Conservation (phyloP, 1,140 invertebrate species). For the Drosophila nigromelanica region DNA sequence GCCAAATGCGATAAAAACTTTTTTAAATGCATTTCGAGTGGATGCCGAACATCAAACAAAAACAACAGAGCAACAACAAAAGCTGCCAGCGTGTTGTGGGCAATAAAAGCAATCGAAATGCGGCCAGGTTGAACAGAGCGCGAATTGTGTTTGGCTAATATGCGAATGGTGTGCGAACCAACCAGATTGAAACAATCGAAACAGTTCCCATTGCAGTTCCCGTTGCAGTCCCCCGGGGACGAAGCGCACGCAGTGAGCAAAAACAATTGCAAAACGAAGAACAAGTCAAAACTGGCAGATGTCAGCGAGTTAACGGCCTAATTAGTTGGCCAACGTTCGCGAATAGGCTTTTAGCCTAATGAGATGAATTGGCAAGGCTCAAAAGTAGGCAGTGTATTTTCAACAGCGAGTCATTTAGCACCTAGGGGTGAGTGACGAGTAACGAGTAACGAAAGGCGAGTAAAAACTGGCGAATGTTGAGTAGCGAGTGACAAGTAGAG, state of each 20-base stretch:
- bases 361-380: slow-evolving; percentile 22
- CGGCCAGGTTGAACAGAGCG: slow-evolving; percentile 21
- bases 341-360: slow-evolving; percentile 69
- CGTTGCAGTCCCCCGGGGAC: slow-evolving; percentile 45
- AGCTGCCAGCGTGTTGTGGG: slow-evolving; percentile 19
- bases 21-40: slow-evolving; percentile 76
- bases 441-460: too few relatives aligned
- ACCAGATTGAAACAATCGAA: not conserved
- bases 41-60: slow-evolving; percentile 73
- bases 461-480: too few relatives aligned
- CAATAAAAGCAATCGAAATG: slow-evolving; percentile 58
- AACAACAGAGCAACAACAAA: slow-evolving; percentile 65
- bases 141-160: slow-evolving; percentile 29
- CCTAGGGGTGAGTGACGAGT: not conserved
- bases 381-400: slow-evolving; percentile 1
- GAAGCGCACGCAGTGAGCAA: slow-evolving; percentile 57
- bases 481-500: too few relatives aligned
- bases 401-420: not conserved
- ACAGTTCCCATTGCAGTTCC: not conserved
- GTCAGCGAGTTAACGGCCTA: slow-evolving; percentile 34
- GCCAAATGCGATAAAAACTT: slow-evolving; percentile 52
- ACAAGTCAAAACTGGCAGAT: slow-evolving; percentile 45
- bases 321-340: slow-evolving; percentile 46
- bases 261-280: slow-evolving; percentile 55
- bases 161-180: slow-evolving; percentile 21